Conservation (phyloP, 2,113 vertebrate species). For the Corynorhinus townsendii region DNA sequence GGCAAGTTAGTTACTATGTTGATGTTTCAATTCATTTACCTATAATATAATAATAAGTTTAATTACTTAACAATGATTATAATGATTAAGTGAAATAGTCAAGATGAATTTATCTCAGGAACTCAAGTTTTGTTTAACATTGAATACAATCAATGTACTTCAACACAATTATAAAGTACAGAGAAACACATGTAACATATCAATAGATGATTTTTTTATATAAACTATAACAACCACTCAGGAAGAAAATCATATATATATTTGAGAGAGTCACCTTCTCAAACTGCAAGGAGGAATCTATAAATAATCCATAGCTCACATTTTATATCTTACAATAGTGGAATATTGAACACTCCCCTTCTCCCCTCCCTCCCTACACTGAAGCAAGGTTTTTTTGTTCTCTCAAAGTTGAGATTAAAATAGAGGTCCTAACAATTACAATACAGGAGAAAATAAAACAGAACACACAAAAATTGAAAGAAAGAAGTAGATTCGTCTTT, state of each 20-base stretch:
- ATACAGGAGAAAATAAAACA: not conserved
- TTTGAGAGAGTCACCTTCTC: not conserved
- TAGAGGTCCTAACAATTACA: not conserved
- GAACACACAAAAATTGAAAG: not conserved
- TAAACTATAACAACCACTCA: not conserved
- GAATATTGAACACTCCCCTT: not conserved
- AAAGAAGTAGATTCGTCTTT: not conserved
- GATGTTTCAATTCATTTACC: not conserved
- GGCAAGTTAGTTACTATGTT: not conserved
- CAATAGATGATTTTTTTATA: not conserved
- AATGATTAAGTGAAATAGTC: not conserved
- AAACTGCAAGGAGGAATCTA: not conserved
- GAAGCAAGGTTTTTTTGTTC: not conserved
- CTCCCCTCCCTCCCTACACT: accelerated
- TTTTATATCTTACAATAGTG: not conserved
- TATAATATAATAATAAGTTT: not conserved
- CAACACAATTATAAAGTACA: not conserved
- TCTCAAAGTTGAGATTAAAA: not conserved
- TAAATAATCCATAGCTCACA: not conserved
- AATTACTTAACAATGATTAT: not conserved
- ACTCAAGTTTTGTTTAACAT: not conserved
- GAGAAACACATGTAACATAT: not conserved
- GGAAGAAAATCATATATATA: not conserved
- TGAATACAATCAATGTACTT: not conserved
- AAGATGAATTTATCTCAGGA: not conserved